Evolutionary conservation across 2,113 vertebrate species (phyloP), one percentile per base, ranked within the genome.

Genomic region (Marmota monax): DNA sequence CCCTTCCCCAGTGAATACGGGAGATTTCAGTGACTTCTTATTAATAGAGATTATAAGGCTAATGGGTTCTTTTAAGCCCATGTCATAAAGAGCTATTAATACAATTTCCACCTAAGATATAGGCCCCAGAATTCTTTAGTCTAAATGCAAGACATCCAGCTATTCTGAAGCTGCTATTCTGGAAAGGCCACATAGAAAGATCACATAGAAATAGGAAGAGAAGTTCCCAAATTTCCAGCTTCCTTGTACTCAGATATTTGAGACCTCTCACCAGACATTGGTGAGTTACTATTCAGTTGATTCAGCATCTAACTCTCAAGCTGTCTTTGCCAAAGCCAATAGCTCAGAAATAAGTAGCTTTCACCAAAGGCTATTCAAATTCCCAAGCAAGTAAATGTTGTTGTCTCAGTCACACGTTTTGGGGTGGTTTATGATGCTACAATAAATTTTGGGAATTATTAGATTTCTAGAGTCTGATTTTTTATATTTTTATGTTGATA

Each of bases 261-360:
- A 69, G 18, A 63, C 34, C 42, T 80, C 10, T 3, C 2, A 34
- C 14, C 14, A 84, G 42, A 20, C 20, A 61, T 4, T 45, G 67
- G 53, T 34, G 37, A 72, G 20, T 34, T 7, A 69, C 25, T 37
- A 61, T 70, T 73, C 42, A 84, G n/a, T 25, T 88, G 27, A 94
- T 79, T 63, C 29, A 90, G 7, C 0, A 77, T 80, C 20, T 61
- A 61, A 2, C 10, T 83, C 69, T 90, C 37, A 80, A 95, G 34
- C 2, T 1, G 34, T 18, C 1, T 0, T 3, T 32, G 11, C 3
- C 22, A 61, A 93, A 51, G 4, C 8, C 22, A 78, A 37, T 12
- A 42, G 2, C 53, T 78, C 18, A 84, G 8, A 63, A 69, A 48
- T 1, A 65, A 92, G 32, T 37, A 16, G 7, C 23, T 7, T 29